Evolutionary conservation across 1,140 invertebrate genomes (phyloP).

Genomic region (Drosophila chauvacae): DNA sequence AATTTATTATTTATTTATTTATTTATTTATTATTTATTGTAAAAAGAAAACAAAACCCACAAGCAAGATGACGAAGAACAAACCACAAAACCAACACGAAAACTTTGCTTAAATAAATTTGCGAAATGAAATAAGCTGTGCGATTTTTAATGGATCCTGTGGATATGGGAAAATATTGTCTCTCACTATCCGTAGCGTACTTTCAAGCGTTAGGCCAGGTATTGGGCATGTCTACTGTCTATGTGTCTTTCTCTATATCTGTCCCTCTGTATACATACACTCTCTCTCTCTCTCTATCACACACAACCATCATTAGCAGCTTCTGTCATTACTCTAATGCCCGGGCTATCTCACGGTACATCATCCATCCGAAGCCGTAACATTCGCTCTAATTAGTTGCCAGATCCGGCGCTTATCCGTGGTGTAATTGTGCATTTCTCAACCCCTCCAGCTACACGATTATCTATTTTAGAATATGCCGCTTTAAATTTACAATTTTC

Average conservation of each 20-base stretch:
- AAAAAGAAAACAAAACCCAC: constrained; percentile 57
- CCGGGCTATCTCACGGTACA: constrained; percentile 29
- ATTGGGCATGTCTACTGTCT: constrained; percentile 11
- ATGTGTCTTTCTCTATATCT: constrained; percentile 11
- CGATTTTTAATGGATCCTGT: constrained; percentile 61
- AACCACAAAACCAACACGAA: constrained; percentile 54
- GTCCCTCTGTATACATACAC: constrained; percentile 5
- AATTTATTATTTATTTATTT: constrained; percentile 83
- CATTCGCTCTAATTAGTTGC: constrained; percentile 57
- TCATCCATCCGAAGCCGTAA: constrained; percentile 33
- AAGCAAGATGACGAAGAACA: constrained; percentile 50
- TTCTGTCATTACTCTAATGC: constrained; percentile 38
- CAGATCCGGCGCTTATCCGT: constrained; percentile 21
- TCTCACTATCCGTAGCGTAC: constrained; percentile 61
- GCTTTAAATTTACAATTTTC: constrained; percentile 36
- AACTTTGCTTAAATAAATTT: constrained; percentile 81
- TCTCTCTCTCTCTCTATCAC: not conserved
- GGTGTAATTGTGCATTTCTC: constrained; percentile 28
- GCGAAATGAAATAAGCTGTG: constrained; percentile 74
- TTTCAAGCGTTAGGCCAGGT: constrained; percentile 72
- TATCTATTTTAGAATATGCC: constrained; percentile 66
- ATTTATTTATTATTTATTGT: constrained; percentile 81
- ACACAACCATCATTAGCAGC: constrained; percentile 30
- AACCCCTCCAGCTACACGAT: not conserved
- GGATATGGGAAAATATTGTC: constrained; percentile 55